Evolutionary conservation across 1,140 invertebrate species (phyloP).

Genomic region (Temnothorax curvispinosus): DNA sequence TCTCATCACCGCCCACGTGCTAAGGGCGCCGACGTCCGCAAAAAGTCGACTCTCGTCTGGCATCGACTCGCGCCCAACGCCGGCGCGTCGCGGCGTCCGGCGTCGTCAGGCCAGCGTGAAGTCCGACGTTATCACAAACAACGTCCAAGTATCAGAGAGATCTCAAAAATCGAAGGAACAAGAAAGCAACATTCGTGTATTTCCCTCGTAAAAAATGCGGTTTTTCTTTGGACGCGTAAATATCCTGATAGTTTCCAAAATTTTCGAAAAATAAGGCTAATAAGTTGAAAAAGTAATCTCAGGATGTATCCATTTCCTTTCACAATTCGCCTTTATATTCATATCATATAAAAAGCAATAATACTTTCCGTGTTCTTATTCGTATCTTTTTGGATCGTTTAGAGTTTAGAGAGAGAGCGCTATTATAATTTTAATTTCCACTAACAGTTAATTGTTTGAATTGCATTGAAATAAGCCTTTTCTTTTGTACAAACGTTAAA

Average conservation of each 20-base stretch:
- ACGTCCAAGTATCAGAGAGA: slow-evolving; percentile 26
- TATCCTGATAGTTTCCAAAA: neutral
- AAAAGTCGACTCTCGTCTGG: slow-evolving; percentile 36
- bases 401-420: too few species aligned
- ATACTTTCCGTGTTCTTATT: neutral
- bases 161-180: slow-evolving; percentile 21
- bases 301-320: neutral
- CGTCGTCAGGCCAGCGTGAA: slow-evolving; percentile 22
- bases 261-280: slow-evolving; percentile 10
- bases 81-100: neutral
- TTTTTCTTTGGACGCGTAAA: slow-evolving; percentile 1
- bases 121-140: slow-evolving; percentile 36
- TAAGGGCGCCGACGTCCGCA: slow-evolving; percentile 3
- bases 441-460: too few species aligned
- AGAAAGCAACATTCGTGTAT: slow-evolving; percentile 23
- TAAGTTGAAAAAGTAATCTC: neutral
- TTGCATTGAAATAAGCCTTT: neutral
- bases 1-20: slow-evolving; percentile 1
- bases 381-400: neutral
- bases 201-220: neutral
- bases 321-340: neutral
- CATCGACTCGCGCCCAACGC: slow-evolving; percentile 26
- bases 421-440: neutral
- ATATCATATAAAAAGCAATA: neutral
- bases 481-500: neutral